Conservation (phyloP, 2,797 vertebrate species). For the Eupleurogrammus muticus region DNA sequence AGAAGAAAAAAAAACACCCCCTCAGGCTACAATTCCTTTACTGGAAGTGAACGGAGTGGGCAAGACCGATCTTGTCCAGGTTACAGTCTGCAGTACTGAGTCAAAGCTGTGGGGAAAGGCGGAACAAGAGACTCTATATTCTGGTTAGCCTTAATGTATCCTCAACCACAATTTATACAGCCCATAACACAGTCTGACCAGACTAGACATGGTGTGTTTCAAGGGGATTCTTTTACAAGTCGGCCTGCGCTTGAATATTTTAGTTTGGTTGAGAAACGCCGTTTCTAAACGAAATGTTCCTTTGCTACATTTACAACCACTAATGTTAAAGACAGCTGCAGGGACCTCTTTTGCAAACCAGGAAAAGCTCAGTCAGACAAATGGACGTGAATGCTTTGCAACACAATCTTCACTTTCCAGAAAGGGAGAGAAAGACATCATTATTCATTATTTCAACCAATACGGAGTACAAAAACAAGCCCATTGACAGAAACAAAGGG, state of each 20-base stretch:
- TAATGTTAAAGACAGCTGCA: conserved; percentile 11
- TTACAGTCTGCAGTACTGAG: conserved; percentile 37
- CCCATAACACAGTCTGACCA: conserved; percentile 6
- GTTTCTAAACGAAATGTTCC: no score
- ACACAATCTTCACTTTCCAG: background rate
- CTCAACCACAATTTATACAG: conserved; percentile 55
- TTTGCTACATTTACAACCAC: background rate
- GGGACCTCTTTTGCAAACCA: background rate
- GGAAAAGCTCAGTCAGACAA: conserved; percentile 1
- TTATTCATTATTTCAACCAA: background rate
- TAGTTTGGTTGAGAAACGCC: background rate
- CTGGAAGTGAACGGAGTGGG: conserved; percentile 47
- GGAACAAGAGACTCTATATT: conserved; percentile 40
- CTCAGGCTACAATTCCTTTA: conserved; percentile 42
- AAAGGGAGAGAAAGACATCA: background rate
- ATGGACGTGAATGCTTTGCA: conserved; percentile 1
- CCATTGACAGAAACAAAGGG: background rate
- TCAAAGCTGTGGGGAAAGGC: conserved; percentile 37
- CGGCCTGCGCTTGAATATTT: background rate
- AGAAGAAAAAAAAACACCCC: conserved; percentile 36
- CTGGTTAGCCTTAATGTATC: conserved; percentile 48
- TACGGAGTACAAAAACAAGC: no score
- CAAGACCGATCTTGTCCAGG: conserved; percentile 58
- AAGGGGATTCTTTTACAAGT: background rate
- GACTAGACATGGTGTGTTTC: conserved; percentile 14